These are phyloP conservation scores for Hyposmocoma kahamanoa DNA, from an alignment of 1,140 invertebrate species.

Conservation along the genomic window DNA sequence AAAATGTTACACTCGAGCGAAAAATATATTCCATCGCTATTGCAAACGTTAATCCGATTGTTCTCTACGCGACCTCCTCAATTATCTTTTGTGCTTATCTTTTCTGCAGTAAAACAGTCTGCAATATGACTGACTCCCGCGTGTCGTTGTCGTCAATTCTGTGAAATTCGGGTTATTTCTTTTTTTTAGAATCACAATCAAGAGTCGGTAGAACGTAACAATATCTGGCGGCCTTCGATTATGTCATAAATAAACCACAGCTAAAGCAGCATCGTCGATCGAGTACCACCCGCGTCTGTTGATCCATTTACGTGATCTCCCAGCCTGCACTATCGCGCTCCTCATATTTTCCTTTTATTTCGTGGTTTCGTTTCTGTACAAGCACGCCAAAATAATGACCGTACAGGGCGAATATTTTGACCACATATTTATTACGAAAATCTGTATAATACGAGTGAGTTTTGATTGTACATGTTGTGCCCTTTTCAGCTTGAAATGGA, in stretches of 20 bases:
- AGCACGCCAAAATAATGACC: conserved; percentile 38
- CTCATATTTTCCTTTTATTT: conserved; percentile 37
- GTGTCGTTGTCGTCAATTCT: no score
- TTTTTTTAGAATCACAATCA: conserved; percentile 6
- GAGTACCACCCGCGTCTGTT: no score
- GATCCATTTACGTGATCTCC: conserved; percentile 26
- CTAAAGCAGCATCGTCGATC: no score
- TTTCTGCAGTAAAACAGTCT: no score
- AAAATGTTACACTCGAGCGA: no score
- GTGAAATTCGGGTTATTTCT: no score
- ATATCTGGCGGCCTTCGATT: not conserved
- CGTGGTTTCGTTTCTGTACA: conserved; percentile 36
- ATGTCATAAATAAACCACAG: not conserved
- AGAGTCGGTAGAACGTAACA: not conserved
- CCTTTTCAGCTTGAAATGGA: conserved; percentile 1
- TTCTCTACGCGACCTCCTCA: no score
- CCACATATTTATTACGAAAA: conserved; percentile 35
- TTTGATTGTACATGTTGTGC: conserved; percentile 8
- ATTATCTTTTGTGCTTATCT: no score
- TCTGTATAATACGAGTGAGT: conserved; percentile 21
- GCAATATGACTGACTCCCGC: no score
- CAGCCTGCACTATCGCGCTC: conserved; percentile 27
- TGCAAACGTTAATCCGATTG: no score
- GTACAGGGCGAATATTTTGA: conserved; percentile 34
- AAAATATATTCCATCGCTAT: no score